phyloP scores from a whole-genome alignment of 2,113 vertebrate genomes.

The Plotosus lineatus region DNA sequence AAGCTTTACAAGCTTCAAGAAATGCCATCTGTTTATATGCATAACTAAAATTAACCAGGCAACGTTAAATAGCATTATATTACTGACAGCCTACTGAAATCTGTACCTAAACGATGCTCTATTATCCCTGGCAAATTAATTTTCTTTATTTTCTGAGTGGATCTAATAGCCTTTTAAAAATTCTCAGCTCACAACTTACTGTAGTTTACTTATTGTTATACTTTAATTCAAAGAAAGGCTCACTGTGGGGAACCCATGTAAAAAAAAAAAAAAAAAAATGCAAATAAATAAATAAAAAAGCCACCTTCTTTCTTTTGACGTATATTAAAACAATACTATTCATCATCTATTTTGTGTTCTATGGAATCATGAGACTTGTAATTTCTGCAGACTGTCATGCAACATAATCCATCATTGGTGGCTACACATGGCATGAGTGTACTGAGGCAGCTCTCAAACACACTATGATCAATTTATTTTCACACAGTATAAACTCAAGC shows the following conservation, averaged over 20 bases:
- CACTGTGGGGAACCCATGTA: conserved; percentile 20
- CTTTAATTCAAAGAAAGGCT: conserved; percentile 39
- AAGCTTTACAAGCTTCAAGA: background rate
- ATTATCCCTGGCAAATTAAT: background rate
- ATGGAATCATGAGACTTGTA: conserved; percentile 14
- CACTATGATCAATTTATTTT: background rate
- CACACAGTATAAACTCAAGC: background rate
- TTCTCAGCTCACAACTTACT: conserved; percentile 30
- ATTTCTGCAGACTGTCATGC: background rate
- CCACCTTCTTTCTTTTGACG: too few species aligned
- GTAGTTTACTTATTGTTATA: conserved; percentile 15
- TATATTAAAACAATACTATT: conserved; percentile 30
- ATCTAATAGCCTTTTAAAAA: conserved; percentile 45
- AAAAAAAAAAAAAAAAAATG: background rate
- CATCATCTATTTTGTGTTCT: conserved; percentile 36
- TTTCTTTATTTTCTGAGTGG: conserved; percentile 15
- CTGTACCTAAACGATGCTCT: conserved; percentile 7
- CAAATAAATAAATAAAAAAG: too few species aligned
- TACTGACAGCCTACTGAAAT: conserved; percentile 27
- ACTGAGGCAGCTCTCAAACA: background rate
- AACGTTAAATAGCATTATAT: conserved; percentile 34
- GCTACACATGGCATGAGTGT: background rate
- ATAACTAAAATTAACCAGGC: conserved; percentile 5
- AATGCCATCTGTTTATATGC: conserved; percentile 6
- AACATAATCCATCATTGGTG: background rate